Percentiles rank a stretch among this genome's conserved stretches.
phyloP scores from a whole-genome alignment of 2,888 invertebrate species.

The Hypomecis punctinalis region DNA sequence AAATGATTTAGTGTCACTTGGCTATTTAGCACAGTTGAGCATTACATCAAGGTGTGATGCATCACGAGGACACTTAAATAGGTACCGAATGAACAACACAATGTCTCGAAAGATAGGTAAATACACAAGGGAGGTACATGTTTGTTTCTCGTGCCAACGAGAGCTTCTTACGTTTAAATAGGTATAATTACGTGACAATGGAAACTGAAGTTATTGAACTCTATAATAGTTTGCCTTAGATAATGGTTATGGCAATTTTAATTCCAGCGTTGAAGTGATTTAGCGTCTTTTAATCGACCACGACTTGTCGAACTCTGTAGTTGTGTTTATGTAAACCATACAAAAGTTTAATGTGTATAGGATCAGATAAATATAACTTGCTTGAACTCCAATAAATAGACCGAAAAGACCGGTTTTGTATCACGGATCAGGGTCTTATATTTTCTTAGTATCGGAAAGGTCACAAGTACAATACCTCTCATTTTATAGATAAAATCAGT shows the following conservation, averaged over 20 bases:
- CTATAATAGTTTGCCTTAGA: background rate
- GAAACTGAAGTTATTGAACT: constrained; percentile 20
- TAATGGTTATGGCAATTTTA: constrained; percentile 3
- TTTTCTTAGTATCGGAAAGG: too few relatives aligned
- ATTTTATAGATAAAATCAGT: too few relatives aligned
- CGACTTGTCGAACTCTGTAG: too few relatives aligned
- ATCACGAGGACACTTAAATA: constrained; percentile 13
- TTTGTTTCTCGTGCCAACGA: constrained; percentile 20
- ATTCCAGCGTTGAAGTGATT: background rate
- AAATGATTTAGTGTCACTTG: constrained; percentile 7
- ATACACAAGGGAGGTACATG: constrained; percentile 2
- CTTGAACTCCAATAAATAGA: too few relatives aligned
- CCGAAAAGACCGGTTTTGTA: too few relatives aligned
- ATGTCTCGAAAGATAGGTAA: constrained; percentile 2
- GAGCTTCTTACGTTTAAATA: constrained; percentile 16
- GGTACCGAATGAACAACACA: background rate
- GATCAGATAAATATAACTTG: too few relatives aligned
- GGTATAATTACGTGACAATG: constrained; percentile 2
- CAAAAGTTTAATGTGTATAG: too few relatives aligned
- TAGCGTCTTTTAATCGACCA: background rate
- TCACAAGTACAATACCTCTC: too few relatives aligned
- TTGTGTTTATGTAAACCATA: too few relatives aligned
- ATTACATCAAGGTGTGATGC: constrained; percentile 16
- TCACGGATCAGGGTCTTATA: too few relatives aligned
- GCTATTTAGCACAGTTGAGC: constrained; percentile 3